Evolutionary conservation across 2,797 vertebrate species (phyloP), one percentile per base, ranked within the genome.

Genomic region (Microcaecilia unicolor): DNA sequence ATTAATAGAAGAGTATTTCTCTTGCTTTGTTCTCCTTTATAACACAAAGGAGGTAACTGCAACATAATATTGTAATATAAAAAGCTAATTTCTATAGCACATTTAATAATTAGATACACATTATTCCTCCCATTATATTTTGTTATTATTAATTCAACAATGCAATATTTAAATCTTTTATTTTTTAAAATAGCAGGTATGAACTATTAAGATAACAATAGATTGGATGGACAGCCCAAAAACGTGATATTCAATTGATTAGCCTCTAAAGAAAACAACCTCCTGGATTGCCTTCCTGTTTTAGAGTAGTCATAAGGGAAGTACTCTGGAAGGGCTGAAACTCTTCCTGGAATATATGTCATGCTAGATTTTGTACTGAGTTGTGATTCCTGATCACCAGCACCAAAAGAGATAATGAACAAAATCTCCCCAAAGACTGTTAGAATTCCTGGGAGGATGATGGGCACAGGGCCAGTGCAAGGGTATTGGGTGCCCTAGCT

Each of bases 11-110:
- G 74, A 74, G 54, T 74, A 77, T 65, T 73, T 70, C 52, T 54
- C 73, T 63, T 71, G 64, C 64, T 80, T 77, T 81, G 76, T 83
- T 81, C 78, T 78, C 71, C 73, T 82, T 77, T 80, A 59, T 70
- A 78, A 76, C 67, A 78, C 70, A 78, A 80, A 74, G 69, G 74
- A 64, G 52, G 65, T 77, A 83, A 83, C 73, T 78, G 77, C 51
- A 74, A 71, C 77, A 77, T 79, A 77, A 80, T n/a, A 80, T 77
- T 74, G 63, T 64, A 71, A 68, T 72, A 71, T 74, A 76, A n/a
- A 78, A 83, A 78, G 67, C 72, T 60, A 69, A 78, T 51, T 81
- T 80, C 70, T 73, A 69, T 67, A 71, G 70, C 65, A 74, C 62
- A 65, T 80, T n/a, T 76, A 78, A 78, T 78, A 83, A 81, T 78